phyloP scores from a whole-genome alignment of 53 echinoderm and acorn worm genomes.

The Patiria pectinifera region DNA sequence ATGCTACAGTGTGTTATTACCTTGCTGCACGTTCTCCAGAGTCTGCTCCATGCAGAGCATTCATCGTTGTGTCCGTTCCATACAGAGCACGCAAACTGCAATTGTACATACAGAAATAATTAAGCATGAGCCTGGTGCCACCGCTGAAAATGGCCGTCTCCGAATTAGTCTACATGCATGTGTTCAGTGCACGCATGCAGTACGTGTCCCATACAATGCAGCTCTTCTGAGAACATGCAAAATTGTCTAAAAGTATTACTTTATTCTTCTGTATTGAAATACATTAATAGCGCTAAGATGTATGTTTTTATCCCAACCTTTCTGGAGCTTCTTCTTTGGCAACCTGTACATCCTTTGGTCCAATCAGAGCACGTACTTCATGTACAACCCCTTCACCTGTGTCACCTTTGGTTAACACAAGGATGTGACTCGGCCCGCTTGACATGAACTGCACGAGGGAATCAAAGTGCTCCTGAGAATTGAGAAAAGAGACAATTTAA shows the following conservation, averaged over 20 bases:
- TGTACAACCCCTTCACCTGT: slow-evolving; percentile 96
- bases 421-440: slow-evolving; percentile 86
- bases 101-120: slow-evolving; percentile 9
- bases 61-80: slow-evolving; percentile 97
- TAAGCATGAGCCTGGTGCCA: too few relatives aligned
- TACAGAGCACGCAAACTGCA: slow-evolving; percentile 88
- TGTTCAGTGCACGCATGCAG: too few relatives aligned
- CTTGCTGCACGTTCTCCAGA: slow-evolving; percentile 95
- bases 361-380: slow-evolving; percentile 84
- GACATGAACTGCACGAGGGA: slow-evolving; percentile 94
- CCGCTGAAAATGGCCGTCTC: too few relatives aligned
- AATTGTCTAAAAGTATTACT: too few relatives aligned
- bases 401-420: slow-evolving; percentile 95
- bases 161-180: too few relatives aligned
- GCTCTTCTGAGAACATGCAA: too few relatives aligned
- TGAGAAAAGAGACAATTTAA: background rate
- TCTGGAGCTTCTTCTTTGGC: slow-evolving; percentile 97
- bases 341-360: slow-evolving; percentile 87
- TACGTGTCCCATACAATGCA: too few relatives aligned
- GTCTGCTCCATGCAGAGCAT: slow-evolving; percentile 98
- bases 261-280: background rate
- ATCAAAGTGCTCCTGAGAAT: slow-evolving; percentile 87
- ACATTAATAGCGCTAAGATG: too few relatives aligned
- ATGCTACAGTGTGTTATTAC: slow-evolving; percentile 39
- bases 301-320: slow-evolving; percentile 50